Evolutionary conservation across 2,888 invertebrate species (phyloP).

Genomic region (Leptarthrus brevirostris): DNA sequence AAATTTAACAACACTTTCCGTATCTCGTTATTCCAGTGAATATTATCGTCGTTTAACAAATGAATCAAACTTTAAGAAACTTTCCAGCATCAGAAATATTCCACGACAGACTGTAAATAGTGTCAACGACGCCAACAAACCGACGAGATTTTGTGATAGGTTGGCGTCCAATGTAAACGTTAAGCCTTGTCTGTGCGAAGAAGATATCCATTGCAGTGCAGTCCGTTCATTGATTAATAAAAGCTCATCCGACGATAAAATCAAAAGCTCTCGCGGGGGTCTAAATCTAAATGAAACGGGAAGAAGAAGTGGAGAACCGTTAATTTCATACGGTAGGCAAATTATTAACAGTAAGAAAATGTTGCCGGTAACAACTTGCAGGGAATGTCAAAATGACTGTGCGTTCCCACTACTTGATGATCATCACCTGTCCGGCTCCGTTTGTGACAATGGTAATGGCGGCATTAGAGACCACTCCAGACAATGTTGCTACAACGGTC

Average conservation of each 20-base stretch:
- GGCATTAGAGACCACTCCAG: neutral
- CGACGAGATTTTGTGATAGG: neutral
- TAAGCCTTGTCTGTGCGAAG: neutral
- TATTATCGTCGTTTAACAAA: constrained; percentile 42
- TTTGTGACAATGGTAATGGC: neutral
- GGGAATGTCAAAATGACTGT: neutral
- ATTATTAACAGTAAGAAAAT: neutral
- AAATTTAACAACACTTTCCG: constrained; percentile 5
- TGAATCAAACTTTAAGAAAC: constrained; percentile 8
- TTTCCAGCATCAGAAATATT: constrained; percentile 7
- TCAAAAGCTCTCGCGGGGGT: neutral
- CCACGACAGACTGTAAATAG: neutral
- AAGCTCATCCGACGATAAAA: neutral
- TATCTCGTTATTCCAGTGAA: constrained; percentile 20
- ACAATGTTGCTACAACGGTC: neutral
- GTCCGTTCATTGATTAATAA: neutral
- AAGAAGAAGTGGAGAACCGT: constrained; percentile 41
- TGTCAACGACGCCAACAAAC: constrained; percentile 6
- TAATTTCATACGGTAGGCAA: neutral
- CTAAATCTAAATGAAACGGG: constrained; percentile 20
- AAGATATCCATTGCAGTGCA: constrained; percentile 12
- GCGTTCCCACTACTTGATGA: neutral
- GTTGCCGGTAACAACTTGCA: neutral
- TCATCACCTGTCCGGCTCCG: neutral
- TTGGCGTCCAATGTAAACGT: neutral